A percentile compares a stretch with the other conserved stretches of the same genome.
These are phyloP conservation scores for Dermatemys mawii DNA, from an alignment of 2,113 vertebrate species.

Conservation along the genomic window DNA sequence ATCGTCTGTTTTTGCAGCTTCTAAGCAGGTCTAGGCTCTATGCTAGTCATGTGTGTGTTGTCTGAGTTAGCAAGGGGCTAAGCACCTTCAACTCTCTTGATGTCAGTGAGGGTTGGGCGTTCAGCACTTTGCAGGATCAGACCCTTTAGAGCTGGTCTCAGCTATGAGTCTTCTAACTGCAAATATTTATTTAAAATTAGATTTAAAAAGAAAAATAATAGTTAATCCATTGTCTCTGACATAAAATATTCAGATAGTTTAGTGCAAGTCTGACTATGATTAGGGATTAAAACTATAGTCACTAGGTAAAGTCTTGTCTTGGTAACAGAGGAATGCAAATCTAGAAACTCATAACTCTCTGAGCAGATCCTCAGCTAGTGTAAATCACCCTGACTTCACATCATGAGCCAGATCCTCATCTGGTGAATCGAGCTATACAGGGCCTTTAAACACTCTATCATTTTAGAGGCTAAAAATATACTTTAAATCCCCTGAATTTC, in stretches of 20 bases:
- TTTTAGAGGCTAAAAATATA: conserved; percentile 23
- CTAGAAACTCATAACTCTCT: not conserved
- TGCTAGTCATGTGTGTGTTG: not conserved
- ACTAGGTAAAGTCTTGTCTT: not conserved
- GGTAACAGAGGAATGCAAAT: not conserved
- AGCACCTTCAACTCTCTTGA: not conserved
- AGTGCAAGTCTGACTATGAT: not conserved
- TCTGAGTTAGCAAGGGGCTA: not conserved
- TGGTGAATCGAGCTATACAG: not conserved
- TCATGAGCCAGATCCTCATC: not conserved
- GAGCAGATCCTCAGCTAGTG: not conserved
- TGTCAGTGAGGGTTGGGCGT: accelerated
- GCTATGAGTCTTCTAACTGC: not conserved
- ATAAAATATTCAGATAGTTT: not conserved
- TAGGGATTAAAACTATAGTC: not conserved
- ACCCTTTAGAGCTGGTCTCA: conserved; percentile 24
- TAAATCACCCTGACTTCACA: not conserved
- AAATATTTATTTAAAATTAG: not conserved
- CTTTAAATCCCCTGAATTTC: not conserved
- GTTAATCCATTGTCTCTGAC: not conserved
- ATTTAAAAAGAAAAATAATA: not conserved
- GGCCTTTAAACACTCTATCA: not conserved
- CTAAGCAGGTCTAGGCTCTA: conserved; percentile 31
- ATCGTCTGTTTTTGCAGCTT: conserved; percentile 77
- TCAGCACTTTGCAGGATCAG: not conserved